Conservation (phyloP, 1,140 invertebrate genomes). For the Adelges cooleyi region DNA sequence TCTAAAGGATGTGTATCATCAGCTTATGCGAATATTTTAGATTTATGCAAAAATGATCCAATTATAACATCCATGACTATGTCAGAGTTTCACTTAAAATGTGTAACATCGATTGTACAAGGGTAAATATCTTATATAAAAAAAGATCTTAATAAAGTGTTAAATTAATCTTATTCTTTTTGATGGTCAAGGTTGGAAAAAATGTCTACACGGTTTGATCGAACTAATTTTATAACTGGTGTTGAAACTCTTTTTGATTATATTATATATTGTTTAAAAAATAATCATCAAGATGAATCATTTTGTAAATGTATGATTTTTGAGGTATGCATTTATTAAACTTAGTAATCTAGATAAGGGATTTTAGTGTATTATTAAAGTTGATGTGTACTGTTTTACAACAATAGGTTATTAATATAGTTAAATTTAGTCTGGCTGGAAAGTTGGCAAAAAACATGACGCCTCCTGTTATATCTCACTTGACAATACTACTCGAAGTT, state of each 20-base stretch:
- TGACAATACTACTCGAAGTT: slow-evolving; percentile 2
- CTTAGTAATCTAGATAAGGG: too few relatives aligned
- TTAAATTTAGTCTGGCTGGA: slow-evolving; percentile 14
- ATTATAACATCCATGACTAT: slow-evolving; percentile 41
- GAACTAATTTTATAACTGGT: slow-evolving; percentile 27
- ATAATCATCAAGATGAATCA: slow-evolving; percentile 29
- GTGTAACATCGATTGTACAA: slow-evolving; percentile 52
- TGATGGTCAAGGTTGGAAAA: slow-evolving; percentile 11
- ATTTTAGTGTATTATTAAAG: too few relatives aligned
- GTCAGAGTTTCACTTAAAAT: slow-evolving; percentile 49
- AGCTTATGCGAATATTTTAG: slow-evolving; percentile 60
- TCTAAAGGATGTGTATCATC: slow-evolving; percentile 54
- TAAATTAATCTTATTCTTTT: too few relatives aligned
- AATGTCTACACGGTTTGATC: slow-evolving; percentile 7
- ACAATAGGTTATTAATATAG: background rate
- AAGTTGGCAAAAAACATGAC: slow-evolving; percentile 19
- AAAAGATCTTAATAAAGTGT: too few relatives aligned
- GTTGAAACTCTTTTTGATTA: slow-evolving; percentile 29
- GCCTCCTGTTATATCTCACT: slow-evolving; percentile 15
- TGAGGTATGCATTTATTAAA: background rate
- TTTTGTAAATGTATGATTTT: background rate
- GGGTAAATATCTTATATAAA: too few relatives aligned
- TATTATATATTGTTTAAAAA: slow-evolving; percentile 14
- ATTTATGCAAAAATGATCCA: slow-evolving; percentile 59
- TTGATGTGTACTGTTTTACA: too few relatives aligned